Evolutionary conservation across 2,888 invertebrate genomes (phyloP).

Genomic region (Baronia brevicornis): DNA sequence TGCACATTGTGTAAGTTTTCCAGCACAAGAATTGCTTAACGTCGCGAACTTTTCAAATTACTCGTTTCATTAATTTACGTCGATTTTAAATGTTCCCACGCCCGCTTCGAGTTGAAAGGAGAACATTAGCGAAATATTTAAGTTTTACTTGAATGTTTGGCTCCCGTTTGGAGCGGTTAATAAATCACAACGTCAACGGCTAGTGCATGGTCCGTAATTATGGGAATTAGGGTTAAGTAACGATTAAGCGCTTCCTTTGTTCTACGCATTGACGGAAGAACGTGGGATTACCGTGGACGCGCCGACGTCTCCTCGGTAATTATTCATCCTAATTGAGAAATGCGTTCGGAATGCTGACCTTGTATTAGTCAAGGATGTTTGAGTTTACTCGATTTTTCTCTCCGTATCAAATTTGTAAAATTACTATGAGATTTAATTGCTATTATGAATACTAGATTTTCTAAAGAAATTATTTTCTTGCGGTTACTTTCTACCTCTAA

Average conservation of each 20-base stretch:
- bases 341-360: constrained; percentile 12
- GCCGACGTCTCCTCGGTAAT: constrained; percentile 11
- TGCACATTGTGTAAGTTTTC: too few relatives aligned
- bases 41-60: constrained; percentile 23
- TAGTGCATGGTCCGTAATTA: constrained; percentile 48
- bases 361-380: constrained; percentile 14
- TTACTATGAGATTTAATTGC: too few relatives aligned
- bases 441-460: too few relatives aligned
- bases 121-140: constrained; percentile 44
- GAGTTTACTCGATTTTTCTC: too few relatives aligned
- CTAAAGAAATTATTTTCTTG: too few relatives aligned
- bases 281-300: constrained; percentile 36
- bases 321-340: constrained; percentile 16
- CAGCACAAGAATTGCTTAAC: constrained; percentile 10
- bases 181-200: constrained; percentile 62
- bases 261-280: constrained; percentile 41
- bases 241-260: constrained; percentile 60
- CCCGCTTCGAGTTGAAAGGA: constrained; percentile 25
- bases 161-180: constrained; percentile 32
- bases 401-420: too few relatives aligned
- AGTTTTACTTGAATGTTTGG: constrained; percentile 15
- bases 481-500: too few relatives aligned
- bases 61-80: constrained; percentile 27
- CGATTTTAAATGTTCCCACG: constrained; percentile 43
- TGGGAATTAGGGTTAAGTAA: constrained; percentile 69